phyloP scores from a whole-genome alignment of 2,797 vertebrate genomes.

The Sparidentex hasta region DNA sequence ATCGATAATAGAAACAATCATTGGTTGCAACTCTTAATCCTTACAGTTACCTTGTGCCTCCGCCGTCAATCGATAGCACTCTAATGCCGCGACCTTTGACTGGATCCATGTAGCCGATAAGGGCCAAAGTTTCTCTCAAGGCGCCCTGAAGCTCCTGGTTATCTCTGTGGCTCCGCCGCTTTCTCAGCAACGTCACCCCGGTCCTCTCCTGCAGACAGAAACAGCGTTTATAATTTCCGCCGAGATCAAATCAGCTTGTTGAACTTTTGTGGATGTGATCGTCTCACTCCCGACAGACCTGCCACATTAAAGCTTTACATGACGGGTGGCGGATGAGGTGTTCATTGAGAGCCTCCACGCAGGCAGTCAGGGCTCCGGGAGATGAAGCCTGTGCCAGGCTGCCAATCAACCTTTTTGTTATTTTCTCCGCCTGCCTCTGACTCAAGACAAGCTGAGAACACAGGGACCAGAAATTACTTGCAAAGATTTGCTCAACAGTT shows the following conservation, averaged over 20 bases:
- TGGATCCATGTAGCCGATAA: constrained; percentile 84
- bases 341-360: constrained; percentile 79
- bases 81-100: constrained; percentile 84
- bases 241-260: not conserved
- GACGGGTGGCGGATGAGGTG: constrained; percentile 81
- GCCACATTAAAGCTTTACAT: constrained; percentile 82
- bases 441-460: constrained; percentile 62
- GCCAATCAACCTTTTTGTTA: constrained; percentile 55
- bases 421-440: constrained; percentile 70
- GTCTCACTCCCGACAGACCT: constrained; percentile 70
- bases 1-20: too few species aligned
- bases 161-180: constrained; percentile 62
- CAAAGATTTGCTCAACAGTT: not conserved
- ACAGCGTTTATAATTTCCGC: not conserved
- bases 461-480: not conserved
- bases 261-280: not conserved
- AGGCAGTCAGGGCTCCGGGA: constrained; percentile 65
- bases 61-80: constrained; percentile 86
- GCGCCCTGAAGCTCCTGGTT: constrained; percentile 72
- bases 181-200: constrained; percentile 68
- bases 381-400: constrained; percentile 61
- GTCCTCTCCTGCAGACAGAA: constrained; percentile 76
- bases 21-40: not conserved
- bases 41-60: constrained; percentile 82
- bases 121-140: constrained; percentile 81